A percentile compares a stretch with the other conserved stretches of the same genome.
These are phyloP conservation scores for Oasisia sp. DNA, from an alignment of 2,888 invertebrate genomes.

Conservation along the genomic window DNA sequence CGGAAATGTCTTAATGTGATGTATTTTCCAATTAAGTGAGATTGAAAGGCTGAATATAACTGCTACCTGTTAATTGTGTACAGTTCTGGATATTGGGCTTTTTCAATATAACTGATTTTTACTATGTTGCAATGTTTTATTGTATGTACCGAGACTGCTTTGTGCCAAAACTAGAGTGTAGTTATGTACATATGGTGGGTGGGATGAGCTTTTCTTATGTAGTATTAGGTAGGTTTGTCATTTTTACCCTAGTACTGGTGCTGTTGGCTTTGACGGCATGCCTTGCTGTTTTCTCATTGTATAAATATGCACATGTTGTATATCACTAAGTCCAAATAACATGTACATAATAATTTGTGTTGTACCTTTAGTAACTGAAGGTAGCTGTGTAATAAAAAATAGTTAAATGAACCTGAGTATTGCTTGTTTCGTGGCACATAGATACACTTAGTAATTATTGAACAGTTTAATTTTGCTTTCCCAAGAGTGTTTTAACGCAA, in stretches of 20 bases:
- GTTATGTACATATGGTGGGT: not conserved
- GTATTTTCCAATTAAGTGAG: not conserved
- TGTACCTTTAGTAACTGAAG: not conserved
- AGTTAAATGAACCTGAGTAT: not conserved
- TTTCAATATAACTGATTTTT: not conserved
- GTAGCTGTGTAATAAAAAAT: not conserved
- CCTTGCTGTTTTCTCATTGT: not conserved
- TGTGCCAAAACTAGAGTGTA: constrained; percentile 13
- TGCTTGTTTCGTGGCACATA: no score
- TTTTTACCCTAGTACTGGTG: constrained; percentile 3
- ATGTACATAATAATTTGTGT: constrained; percentile 1
- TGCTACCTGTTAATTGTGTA: not conserved
- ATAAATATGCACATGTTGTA: not conserved
- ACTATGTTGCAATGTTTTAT: not conserved
- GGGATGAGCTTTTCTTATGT: not conserved
- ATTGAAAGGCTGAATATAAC: not conserved
- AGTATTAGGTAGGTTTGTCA: not conserved
- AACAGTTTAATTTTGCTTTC: not conserved
- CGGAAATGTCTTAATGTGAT: not conserved
- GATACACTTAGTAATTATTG: not conserved
- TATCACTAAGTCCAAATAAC: not conserved
- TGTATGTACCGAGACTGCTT: constrained; percentile 4
- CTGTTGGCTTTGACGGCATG: not conserved
- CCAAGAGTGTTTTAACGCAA: not conserved
- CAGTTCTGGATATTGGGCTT: not conserved